Percentiles rank a stretch among this genome's conserved stretches.
Evolutionary conservation across 2,888 invertebrate genomes (phyloP).

Genomic region (Lasioglossum zephyrum): DNA sequence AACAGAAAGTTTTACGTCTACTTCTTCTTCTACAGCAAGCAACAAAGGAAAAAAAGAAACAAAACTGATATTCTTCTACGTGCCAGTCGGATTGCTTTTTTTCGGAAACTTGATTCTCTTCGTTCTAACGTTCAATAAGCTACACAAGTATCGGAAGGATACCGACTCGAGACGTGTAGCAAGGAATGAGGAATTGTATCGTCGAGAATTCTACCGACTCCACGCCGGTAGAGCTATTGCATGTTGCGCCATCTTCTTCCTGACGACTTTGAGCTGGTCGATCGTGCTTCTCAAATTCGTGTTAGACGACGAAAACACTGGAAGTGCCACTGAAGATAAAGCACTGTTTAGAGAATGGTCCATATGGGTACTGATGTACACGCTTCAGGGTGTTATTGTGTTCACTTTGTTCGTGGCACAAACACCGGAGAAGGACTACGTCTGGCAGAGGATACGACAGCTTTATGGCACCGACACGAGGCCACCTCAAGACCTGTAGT

Average conservation of each 20-base stretch:
- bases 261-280: constrained; percentile 90
- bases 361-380: constrained; percentile 89
- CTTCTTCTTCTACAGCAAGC: constrained; percentile 83
- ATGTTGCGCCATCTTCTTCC: constrained; percentile 86
- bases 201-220: constrained; percentile 19
- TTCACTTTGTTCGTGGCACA: constrained; percentile 87
- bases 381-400: constrained; percentile 89
- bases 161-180: constrained; percentile 84
- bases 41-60: too few relatives aligned
- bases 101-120: constrained; percentile 86
- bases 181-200: too few relatives aligned
- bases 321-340: too few relatives aligned
- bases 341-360: constrained; percentile 83
- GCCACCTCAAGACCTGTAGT: too few relatives aligned
- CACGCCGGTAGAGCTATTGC: constrained; percentile 84
- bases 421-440: constrained; percentile 74
- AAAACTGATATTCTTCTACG: constrained; percentile 88
- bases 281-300: constrained; percentile 81
- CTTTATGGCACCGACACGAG: constrained; percentile 68
- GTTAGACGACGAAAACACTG: too few relatives aligned
- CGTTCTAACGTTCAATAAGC: constrained; percentile 85
- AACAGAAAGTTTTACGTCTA: background rate
- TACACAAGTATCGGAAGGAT: constrained; percentile 84
- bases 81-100: constrained; percentile 86
- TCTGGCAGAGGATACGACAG: constrained; percentile 78